Conservation (phyloP, 2,113 vertebrate species). For the Gallinago paraguaiae region DNA sequence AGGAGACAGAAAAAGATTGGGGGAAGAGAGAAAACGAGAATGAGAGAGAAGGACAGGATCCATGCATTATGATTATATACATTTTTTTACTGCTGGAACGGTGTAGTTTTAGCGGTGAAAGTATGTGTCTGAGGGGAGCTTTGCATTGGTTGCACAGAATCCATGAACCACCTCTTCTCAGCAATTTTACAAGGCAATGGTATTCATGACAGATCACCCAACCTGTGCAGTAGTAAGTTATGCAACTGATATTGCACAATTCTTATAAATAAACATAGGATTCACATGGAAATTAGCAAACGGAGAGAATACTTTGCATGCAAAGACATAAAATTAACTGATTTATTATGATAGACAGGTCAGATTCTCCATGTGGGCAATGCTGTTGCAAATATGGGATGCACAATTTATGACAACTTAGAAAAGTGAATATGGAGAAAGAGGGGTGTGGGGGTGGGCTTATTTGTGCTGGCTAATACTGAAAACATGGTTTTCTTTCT, state of each 20-base stretch:
- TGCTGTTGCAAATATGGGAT: background rate
- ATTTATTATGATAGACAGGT: background rate
- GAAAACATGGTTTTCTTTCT: constrained; percentile 4
- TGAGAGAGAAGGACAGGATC: background rate
- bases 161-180: background rate
- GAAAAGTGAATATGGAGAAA: background rate
- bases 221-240: background rate
- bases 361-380: background rate
- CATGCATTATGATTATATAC: constrained; percentile 8
- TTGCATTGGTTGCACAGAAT: constrained; percentile 12
- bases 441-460: background rate
- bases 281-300: background rate
- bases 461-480: background rate
- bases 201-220: background rate
- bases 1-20: background rate
- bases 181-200: background rate
- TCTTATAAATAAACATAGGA: background rate
- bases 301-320: background rate
- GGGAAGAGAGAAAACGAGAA: background rate
- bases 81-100: constrained; percentile 9
- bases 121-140: background rate
- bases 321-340: background rate
- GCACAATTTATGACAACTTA: background rate
- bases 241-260: background rate
- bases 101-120: constrained; percentile 11